These are phyloP conservation scores for Rhegmatorhina hoffmannsi DNA, from an alignment of 2,113 vertebrate genomes.

Conservation along the genomic window DNA sequence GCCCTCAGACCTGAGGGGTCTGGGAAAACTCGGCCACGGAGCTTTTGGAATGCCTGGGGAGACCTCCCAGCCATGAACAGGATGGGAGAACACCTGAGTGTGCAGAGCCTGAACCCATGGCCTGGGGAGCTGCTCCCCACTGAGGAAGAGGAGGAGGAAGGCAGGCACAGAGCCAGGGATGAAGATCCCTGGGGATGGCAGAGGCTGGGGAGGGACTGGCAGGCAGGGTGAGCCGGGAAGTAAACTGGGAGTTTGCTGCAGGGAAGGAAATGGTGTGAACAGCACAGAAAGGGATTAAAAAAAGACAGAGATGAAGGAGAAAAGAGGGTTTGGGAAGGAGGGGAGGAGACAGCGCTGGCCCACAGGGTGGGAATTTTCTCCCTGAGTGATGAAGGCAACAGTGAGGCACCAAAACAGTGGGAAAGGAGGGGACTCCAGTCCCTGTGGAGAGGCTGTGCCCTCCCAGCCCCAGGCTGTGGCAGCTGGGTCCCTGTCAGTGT, in stretches of 20 bases:
- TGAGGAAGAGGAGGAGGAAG: neutral
- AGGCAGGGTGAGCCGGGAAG: rapidly evolving
- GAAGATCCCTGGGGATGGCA: rapidly evolving
- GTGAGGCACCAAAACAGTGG: neutral
- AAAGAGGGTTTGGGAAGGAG: neutral
- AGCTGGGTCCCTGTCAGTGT: neutral
- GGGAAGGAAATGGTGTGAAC: neutral
- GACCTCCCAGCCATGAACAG: rapidly evolving
- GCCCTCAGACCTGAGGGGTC: neutral
- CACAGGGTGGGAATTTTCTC: conserved; percentile 13
- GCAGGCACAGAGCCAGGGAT: neutral
- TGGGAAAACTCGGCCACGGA: rapidly evolving
- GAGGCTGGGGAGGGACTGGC: neutral
- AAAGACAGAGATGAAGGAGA: neutral
- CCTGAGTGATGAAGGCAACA: neutral
- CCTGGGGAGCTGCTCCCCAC: neutral
- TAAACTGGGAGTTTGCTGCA: neutral
- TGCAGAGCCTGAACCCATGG: neutral
- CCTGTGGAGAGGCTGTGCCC: neutral
- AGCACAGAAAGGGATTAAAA: neutral
- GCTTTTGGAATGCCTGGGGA: neutral
- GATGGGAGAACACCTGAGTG: neutral
- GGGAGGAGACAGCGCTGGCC: neutral
- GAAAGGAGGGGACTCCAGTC: neutral
- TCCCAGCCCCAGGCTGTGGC: neutral